Base-by-base conservation (phyloP, 1,140 invertebrate species). In the Conus betulinus region DNA sequence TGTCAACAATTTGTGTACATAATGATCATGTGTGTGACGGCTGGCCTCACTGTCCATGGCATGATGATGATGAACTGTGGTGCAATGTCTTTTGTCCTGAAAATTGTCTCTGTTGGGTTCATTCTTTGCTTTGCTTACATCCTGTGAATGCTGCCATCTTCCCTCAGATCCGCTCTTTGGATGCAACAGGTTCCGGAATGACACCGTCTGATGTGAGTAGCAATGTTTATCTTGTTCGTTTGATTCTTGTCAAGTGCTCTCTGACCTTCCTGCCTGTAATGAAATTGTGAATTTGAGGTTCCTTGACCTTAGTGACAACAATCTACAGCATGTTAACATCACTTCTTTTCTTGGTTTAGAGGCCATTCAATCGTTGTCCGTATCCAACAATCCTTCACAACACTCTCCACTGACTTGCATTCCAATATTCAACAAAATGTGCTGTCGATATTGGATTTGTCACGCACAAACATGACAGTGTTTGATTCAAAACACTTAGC, bases 81-180 rank as follows among this genome's bases (percentile, higher is more conserved):
- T 90, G 86, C 71, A 23, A 87, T 27, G n/a, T 84, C 6, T 5
- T 13, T 23, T 84, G 83, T 25, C 83, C 83, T 94, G 91, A 55
- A 93, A 67, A 17, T 27, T 90, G 88, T 55, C n/a, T 63, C n/a
- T 90, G 85, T 63, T 25, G 23, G 57, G 85, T 55, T 39, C 23
- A 60, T 51, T 27, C 74, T 6, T 52, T 88, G n/a, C 52, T 27
- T 10, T 88, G 88, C 23, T 10, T 39, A 23, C 39, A 63, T 25
- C 20, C 74, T n/a, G 52, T 88, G 5, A 20, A 13, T 27, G 53
- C 63, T 13, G 82, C 25, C 8, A 39, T 51, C 20, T 60, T 85
- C 57, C 53, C 55, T n/a, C 25, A 71, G 3, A 55, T 84, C 5
- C 83, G 83, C 57, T 84, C 52, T 27, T 11, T 57, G 60, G 52